These are phyloP conservation scores for Leontopithecus rosalia DNA, from an alignment of 2,797 vertebrate species.

Conservation along the genomic window DNA sequence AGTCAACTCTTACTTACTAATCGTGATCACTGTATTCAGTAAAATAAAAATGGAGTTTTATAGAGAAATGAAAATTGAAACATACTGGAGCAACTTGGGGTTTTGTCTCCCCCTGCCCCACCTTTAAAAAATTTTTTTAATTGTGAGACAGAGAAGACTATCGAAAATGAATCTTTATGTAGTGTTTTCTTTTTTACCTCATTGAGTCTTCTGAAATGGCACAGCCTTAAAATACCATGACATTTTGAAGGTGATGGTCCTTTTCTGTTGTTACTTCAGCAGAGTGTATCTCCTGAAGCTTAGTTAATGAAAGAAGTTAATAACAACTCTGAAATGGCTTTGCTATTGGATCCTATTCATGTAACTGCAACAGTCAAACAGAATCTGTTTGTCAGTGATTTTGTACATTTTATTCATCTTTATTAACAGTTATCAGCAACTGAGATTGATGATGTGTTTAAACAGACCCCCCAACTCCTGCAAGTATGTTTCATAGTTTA, in stretches of 20 bases:
- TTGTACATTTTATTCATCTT: conserved; percentile 63
- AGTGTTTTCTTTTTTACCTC: conserved; percentile 58
- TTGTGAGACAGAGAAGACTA: conserved; percentile 74
- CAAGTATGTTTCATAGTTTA: conserved; percentile 59
- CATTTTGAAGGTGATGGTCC: conserved; percentile 83
- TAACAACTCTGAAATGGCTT: conserved; percentile 56
- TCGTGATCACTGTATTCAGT: conserved; percentile 76
- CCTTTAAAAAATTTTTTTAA: neutral
- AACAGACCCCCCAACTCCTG: conserved; percentile 60
- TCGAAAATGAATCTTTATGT: conserved; percentile 79
- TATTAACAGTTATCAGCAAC: conserved; percentile 68
- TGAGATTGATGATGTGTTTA: conserved; percentile 47
- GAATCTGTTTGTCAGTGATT: conserved; percentile 67
- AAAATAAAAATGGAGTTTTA: conserved; percentile 80
- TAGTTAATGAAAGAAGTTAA: conserved; percentile 85
- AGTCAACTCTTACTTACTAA: conserved; percentile 71
- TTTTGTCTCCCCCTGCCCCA: neutral
- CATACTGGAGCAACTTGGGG: conserved; percentile 62
- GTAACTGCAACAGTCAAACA: conserved; percentile 51
- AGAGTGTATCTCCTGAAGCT: conserved; percentile 81
- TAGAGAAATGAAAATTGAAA: conserved; percentile 83
- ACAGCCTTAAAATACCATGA: conserved; percentile 83
- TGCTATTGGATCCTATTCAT: neutral
- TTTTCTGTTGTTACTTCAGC: conserved; percentile 82
- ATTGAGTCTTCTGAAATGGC: conserved; percentile 80